phyloP scores from a whole-genome alignment of 2,113 vertebrate species.

The Zosterops japonicus region DNA sequence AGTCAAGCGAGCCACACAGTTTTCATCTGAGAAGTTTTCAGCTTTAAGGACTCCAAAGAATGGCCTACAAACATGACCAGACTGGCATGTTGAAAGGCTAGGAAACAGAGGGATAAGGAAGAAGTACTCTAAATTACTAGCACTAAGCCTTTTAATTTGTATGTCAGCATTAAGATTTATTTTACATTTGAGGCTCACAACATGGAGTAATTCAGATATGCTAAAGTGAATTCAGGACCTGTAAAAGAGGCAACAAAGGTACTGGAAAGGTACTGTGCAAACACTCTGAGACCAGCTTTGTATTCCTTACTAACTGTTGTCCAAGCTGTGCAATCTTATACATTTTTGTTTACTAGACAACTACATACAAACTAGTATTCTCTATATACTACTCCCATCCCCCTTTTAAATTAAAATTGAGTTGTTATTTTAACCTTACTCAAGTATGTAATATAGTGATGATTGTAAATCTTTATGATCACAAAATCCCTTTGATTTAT shows the following conservation, averaged over 20 bases:
- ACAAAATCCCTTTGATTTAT: constrained; percentile 45
- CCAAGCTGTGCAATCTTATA: background rate
- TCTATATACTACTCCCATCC: background rate
- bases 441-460: constrained; percentile 48
- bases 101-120: background rate
- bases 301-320: background rate
- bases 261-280: background rate
- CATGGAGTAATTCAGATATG: background rate
- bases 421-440: constrained; percentile 62
- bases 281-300: background rate
- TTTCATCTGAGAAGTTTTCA: background rate
- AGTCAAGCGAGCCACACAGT: background rate
- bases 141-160: background rate
- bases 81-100: background rate
- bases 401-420: constrained; percentile 15
- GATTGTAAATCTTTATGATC: constrained; percentile 45
- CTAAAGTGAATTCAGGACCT: background rate
- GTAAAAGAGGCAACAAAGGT: background rate
- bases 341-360: background rate
- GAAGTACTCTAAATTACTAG: background rate
- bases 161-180: background rate
- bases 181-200: background rate
- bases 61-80: background rate
- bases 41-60: background rate
- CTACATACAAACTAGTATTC: background rate